These are phyloP conservation scores for Apis dorsata DNA, from an alignment of 1,140 invertebrate genomes.

Conservation along the genomic window DNA sequence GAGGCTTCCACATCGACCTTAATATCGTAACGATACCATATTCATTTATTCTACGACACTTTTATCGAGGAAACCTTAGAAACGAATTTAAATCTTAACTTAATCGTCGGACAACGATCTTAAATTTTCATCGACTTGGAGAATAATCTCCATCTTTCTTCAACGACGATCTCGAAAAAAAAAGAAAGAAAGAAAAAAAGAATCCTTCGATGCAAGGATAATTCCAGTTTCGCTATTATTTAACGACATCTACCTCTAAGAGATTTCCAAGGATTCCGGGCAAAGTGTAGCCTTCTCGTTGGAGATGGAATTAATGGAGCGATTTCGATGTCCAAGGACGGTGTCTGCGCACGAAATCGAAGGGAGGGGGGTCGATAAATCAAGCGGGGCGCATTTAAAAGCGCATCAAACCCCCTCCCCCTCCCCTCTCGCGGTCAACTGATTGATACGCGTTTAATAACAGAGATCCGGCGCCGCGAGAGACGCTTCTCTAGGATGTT, in stretches of 20 bases:
- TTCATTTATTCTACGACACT: too few species aligned
- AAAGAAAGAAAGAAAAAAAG: too few species aligned
- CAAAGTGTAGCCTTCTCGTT: not conserved
- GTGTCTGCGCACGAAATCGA: slow-evolving; percentile 43
- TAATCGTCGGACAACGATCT: too few species aligned
- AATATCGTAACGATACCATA: too few species aligned
- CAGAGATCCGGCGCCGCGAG: slow-evolving; percentile 72
- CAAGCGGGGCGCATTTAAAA: slow-evolving; percentile 75
- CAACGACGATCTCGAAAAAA: too few species aligned
- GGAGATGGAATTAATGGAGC: slow-evolving; percentile 51
- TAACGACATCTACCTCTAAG: not conserved
- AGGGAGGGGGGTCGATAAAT: slow-evolving; percentile 74
- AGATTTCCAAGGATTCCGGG: too few species aligned
- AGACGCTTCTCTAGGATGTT: slow-evolving; percentile 72
- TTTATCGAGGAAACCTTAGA: too few species aligned
- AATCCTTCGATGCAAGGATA: not conserved
- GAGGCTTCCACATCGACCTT: too few species aligned
- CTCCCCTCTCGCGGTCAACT: slow-evolving; percentile 47
- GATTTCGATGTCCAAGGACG: slow-evolving; percentile 56
- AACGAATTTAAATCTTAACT: too few species aligned
- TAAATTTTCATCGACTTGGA: too few species aligned
- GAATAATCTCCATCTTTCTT: too few species aligned
- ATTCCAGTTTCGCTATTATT: not conserved
- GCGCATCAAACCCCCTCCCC: slow-evolving; percentile 68
- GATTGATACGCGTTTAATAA: slow-evolving; percentile 80